phyloP scores from a whole-genome alignment of 1,140 invertebrate species.

The Thalassaphorura encarpata region DNA sequence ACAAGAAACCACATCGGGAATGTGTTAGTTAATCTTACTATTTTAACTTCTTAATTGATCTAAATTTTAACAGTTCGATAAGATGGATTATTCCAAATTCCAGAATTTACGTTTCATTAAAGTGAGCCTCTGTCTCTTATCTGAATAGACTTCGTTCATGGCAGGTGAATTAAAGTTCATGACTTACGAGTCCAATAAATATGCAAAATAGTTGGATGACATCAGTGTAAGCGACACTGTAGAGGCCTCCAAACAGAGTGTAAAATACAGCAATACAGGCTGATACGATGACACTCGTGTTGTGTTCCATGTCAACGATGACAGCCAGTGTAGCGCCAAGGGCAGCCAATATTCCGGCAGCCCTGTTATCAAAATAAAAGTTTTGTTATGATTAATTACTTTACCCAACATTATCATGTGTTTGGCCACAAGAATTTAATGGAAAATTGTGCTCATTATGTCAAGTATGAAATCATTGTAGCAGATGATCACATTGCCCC shows the following conservation, averaged over 20 bases:
- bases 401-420: slow-evolving; percentile 77
- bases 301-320: slow-evolving; percentile 52
- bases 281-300: slow-evolving; percentile 52
- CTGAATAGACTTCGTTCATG: background rate
- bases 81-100: background rate
- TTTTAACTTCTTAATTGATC: background rate
- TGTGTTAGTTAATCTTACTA: background rate
- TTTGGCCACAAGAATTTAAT: no score
- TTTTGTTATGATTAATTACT: no score
- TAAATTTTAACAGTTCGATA: background rate
- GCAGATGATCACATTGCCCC: no score
- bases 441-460: no score
- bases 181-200: slow-evolving; percentile 57
- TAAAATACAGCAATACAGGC: slow-evolving; percentile 59
- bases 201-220: slow-evolving; percentile 70
- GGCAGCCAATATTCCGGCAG: slow-evolving; percentile 60
- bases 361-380: no score
- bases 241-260: slow-evolving; percentile 66
- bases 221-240: slow-evolving; percentile 70
- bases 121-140: background rate
- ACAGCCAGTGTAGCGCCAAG: slow-evolving; percentile 59
- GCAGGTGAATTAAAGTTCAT: background rate
- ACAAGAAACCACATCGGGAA: background rate
- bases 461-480: no score
- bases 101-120: background rate